These are phyloP conservation scores for Ivindomyrus marchei DNA, from an alignment of 2,113 vertebrate genomes.

Conservation along the genomic window DNA sequence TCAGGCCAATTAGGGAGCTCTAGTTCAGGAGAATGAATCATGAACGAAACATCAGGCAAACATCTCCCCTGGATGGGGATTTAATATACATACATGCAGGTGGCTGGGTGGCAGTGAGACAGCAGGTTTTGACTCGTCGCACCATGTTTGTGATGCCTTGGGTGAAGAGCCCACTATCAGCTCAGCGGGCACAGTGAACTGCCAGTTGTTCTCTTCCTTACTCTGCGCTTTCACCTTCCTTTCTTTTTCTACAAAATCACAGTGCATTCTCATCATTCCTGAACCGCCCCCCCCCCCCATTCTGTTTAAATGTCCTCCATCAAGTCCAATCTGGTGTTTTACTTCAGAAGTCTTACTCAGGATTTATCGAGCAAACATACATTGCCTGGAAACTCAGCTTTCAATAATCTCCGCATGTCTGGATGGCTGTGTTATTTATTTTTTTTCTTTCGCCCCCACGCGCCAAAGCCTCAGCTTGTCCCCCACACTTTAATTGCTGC, in stretches of 20 bases:
- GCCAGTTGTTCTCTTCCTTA: not conserved
- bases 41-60: not conserved
- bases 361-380: not conserved
- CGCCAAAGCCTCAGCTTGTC: not conserved
- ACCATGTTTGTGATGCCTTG: not conserved
- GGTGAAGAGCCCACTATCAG: not conserved
- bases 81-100: not conserved
- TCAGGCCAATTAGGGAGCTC: not conserved
- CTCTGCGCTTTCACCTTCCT: not conserved
- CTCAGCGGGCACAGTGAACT: not conserved
- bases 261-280: not conserved
- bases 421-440: not conserved
- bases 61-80: not conserved
- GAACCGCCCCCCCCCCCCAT: not conserved
- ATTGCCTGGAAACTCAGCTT: not conserved
- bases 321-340: not conserved
- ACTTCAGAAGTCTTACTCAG: not conserved
- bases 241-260: no score
- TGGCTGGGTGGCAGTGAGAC: not conserved
- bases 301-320: not conserved
- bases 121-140: not conserved
- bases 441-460: not conserved
- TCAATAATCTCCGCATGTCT: not conserved
- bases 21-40: not conserved
- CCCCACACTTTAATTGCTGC: not conserved